phyloP scores from a whole-genome alignment of 2,113 vertebrate species.

The Neomonachus schauinslandi region DNA sequence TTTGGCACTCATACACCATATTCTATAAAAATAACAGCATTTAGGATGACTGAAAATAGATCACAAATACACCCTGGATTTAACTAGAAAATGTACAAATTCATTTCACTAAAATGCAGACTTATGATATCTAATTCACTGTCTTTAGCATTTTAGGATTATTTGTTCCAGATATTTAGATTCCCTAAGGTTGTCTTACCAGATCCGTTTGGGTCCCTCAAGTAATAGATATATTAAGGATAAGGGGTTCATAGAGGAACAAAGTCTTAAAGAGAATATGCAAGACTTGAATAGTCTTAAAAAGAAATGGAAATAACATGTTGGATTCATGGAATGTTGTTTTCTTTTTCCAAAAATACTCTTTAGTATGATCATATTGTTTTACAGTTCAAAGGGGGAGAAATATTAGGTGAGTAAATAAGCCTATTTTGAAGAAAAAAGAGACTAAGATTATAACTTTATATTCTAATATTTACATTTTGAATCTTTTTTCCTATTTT shows the following conservation, averaged over 20 bases:
- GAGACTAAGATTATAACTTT: not conserved
- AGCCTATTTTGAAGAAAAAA: not conserved
- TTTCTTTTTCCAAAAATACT: constrained; percentile 1
- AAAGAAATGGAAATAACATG: not conserved
- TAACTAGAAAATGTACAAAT: not conserved
- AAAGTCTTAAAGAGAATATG: not conserved
- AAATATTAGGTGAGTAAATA: constrained; percentile 2
- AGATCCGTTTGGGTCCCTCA: not conserved
- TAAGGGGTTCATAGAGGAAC: not conserved
- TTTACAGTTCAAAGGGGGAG: not conserved
- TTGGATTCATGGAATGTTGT: not conserved
- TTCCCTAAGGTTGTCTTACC: not conserved
- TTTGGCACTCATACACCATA: not conserved
- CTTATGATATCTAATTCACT: not conserved
- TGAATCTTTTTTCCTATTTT: not conserved
- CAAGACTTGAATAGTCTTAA: not conserved
- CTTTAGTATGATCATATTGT: not conserved
- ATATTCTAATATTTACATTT: not conserved
- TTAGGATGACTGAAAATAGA: not conserved
- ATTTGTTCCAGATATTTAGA: not conserved
- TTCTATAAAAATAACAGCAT: not conserved
- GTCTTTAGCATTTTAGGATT: not conserved
- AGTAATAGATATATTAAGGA: not conserved
- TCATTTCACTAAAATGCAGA: constrained; percentile 25
- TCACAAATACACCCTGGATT: not conserved